phyloP scores from a whole-genome alignment of 92 coral and sea anemone species.

The Bergia puertoricense region DNA sequence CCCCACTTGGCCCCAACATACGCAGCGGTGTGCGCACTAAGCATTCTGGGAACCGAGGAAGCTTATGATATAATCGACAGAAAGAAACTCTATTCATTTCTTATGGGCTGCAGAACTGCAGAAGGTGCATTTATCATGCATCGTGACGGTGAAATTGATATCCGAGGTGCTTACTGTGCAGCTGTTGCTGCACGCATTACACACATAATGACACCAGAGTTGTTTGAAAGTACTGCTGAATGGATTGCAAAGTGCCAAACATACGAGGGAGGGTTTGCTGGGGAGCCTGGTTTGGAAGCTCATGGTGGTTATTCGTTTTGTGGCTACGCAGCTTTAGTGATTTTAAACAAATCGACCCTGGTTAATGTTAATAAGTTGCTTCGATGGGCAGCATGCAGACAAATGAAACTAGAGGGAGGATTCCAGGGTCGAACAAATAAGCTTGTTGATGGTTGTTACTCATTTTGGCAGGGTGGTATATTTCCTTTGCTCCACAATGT shows the following conservation, averaged over 20 bases:
- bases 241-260: conserved; percentile 95
- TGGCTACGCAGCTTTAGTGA: conserved; percentile 87
- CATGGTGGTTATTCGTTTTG: conserved; percentile 99
- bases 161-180: conserved; percentile 97
- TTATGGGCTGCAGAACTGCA: conserved; percentile 72
- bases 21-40: conserved; percentile 91
- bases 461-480: conserved; percentile 98
- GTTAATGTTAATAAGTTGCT: conserved; percentile 76
- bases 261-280: conserved; percentile 98
- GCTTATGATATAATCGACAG: conserved; percentile 88
- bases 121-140: conserved; percentile 95
- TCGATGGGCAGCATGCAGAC: conserved; percentile 85
- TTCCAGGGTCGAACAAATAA: conserved; percentile 98
- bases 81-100: conserved; percentile 71
- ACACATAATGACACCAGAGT: conserved; percentile 73
- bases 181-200: conserved; percentile 87
- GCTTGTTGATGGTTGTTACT: conserved; percentile 98
- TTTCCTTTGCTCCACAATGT: conserved; percentile 92
- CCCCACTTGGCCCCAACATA: conserved; percentile 98
- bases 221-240: conserved; percentile 93
- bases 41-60: conserved; percentile 89
- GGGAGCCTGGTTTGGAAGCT: conserved; percentile 98
- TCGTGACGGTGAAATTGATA: conserved; percentile 97
- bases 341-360: conserved; percentile 75
- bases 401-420: conserved; percentile 96